Percentiles rank a stretch among this genome's conserved stretches.
Evolutionary conservation across 2,888 invertebrate genomes (phyloP).

Genomic region (Oscheius sp.): DNA sequence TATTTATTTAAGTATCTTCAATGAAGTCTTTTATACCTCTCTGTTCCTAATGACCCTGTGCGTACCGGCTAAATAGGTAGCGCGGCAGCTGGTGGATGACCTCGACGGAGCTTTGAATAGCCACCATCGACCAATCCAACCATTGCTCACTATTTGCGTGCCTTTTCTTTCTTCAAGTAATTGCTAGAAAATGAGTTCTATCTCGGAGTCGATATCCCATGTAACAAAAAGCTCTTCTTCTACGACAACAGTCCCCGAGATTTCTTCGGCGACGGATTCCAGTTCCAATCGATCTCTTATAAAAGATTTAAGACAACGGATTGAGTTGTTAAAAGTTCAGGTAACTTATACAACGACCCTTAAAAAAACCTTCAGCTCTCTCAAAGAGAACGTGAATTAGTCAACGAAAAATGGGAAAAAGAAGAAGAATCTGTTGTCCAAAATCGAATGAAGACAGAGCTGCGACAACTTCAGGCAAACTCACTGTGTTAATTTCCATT

Average conservation of each 20-base stretch:
- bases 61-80: background rate
- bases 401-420: constrained; percentile 28
- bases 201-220: background rate
- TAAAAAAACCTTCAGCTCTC: constrained; percentile 8
- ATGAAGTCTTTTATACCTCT: constrained; percentile 3
- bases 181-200: constrained; percentile 6
- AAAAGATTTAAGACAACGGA: constrained; percentile 9
- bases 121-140: background rate
- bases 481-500: background rate
- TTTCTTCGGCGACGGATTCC: constrained; percentile 12
- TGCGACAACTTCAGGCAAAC: constrained; percentile 12
- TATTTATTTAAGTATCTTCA: constrained; percentile 14
- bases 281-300: constrained; percentile 18
- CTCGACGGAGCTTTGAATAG: constrained; percentile 5
- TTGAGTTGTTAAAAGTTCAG: constrained; percentile 17
- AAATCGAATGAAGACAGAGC: constrained; percentile 5
- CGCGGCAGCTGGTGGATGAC: constrained; percentile 14
- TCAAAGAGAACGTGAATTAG: constrained; percentile 24
- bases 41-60: background rate
- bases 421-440: constrained; percentile 6
- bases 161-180: background rate
- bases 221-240: background rate
- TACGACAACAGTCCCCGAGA: constrained; percentile 25
- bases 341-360: background rate
- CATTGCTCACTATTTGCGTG: background rate